Evolutionary conservation across 2,113 vertebrate species (phyloP).

Genomic region (Cygnus buccinator): DNA sequence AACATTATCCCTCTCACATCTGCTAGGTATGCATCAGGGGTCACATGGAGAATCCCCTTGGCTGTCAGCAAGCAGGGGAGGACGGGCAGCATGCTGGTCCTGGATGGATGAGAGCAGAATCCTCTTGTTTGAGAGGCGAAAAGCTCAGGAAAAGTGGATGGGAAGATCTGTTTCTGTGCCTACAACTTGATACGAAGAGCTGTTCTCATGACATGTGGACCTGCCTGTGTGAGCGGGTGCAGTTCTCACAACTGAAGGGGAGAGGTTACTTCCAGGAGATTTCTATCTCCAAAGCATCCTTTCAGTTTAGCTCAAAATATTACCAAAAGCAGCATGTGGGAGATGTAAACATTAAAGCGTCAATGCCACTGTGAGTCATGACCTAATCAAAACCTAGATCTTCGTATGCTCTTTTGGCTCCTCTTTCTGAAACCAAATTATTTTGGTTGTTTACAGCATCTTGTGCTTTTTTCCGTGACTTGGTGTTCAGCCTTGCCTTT

Average conservation of each 20-base stretch:
- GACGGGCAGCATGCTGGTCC: background rate
- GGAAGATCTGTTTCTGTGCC: background rate
- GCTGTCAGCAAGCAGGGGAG: background rate
- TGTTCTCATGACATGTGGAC: background rate
- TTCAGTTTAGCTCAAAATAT: background rate
- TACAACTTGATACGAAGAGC: background rate
- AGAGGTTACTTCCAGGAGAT: background rate
- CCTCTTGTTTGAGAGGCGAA: background rate
- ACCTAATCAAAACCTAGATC: slow-evolving; percentile 13
- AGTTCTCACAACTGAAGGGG: background rate
- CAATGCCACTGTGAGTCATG: background rate
- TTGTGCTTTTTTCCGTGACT: background rate
- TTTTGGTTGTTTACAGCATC: slow-evolving; percentile 24
- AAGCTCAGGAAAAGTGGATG: background rate
- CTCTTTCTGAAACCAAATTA: background rate
- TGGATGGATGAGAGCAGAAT: background rate
- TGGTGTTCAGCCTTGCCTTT: background rate
- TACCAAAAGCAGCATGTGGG: background rate
- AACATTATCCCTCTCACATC: background rate
- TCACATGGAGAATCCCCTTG: too few species aligned
- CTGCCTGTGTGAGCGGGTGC: background rate
- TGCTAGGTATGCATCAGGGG: background rate
- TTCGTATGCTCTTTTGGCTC: slow-evolving; percentile 27
- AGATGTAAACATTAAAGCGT: background rate
- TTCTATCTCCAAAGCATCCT: slow-evolving; percentile 11